phyloP scores from a whole-genome alignment of 2,113 vertebrate genomes.

The Pygoscelis adeliae region DNA sequence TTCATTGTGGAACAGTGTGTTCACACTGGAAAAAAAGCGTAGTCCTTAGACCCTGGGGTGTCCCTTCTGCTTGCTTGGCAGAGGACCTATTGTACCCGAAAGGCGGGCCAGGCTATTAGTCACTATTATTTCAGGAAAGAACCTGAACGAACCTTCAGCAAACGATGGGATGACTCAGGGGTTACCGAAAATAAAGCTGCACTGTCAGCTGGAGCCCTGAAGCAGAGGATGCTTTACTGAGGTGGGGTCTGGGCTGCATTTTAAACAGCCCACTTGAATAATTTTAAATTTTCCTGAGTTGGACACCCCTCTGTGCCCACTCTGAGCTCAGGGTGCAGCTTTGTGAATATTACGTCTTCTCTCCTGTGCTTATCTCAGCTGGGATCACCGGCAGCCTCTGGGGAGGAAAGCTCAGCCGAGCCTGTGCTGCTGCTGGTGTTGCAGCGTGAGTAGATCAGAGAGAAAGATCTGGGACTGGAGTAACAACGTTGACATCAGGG shows the following conservation, averaged over 20 bases:
- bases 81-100: background rate
- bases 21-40: rapidly evolving
- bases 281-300: rapidly evolving
- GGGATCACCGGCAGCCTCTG: background rate
- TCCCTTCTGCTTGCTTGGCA: background rate
- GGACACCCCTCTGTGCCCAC: background rate
- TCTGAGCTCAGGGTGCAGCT: background rate
- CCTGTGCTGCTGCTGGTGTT: background rate
- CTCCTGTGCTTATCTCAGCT: background rate
- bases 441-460: background rate
- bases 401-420: background rate
- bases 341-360: background rate
- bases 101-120: background rate
- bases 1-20: background rate
- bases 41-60: background rate
- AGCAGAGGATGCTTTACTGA: background rate
- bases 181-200: background rate
- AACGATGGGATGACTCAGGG: background rate
- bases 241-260: background rate
- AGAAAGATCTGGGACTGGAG: background rate
- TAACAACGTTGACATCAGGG: background rate
- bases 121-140: background rate
- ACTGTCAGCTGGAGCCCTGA: background rate
- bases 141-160: background rate
- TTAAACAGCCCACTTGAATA: background rate